Evolutionary conservation across 2,888 invertebrate genomes (phyloP), one percentile per base, ranked within the genome.

Genomic region (Acholoe squamosa): DNA sequence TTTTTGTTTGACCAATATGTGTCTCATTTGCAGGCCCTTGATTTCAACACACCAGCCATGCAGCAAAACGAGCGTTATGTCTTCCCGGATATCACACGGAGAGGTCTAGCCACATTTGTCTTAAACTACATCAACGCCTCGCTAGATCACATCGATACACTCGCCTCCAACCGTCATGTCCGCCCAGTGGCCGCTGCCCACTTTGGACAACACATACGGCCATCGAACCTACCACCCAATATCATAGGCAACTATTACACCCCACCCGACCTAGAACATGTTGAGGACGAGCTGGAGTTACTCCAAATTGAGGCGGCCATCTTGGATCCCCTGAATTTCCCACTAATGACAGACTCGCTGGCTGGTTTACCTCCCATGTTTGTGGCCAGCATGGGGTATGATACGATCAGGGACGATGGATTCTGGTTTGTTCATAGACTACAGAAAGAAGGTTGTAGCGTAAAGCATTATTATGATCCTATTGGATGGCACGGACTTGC

Each of bases 321-420:
- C n/a, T 22, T 80, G 34, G 80, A 80, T 43, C 80, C 80, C 5
- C 43, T 80, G 16, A 80, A 80, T 43, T 80, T 80, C 80, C 80
- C 80, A 5, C 25, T 80, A 22, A 80, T 80, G 80, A n/a, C 19
- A 12, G 80, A 80, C 16, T 16, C 16, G 22, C 80, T 80, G 19
- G 25, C 7, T 0, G 80, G 80, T 19, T 43, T 80, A 0, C 80
- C 80, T 5, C 80, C 80, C 12, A 80, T 34, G 7, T 80, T 80
- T 10, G 43, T 80, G 33, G 80, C 80, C 22, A 80, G 34, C 16
- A 80, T 80, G 80, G 80, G 43, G 34, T 80, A 34, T 43, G 80
- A 80, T 19, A 80, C 80, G 7, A 19, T 80, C 12, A 33, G 80
- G 80, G 80, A 80, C 19, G 80, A 80, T 19, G 80, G 80, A 5